Base-by-base conservation (phyloP, 2,797 vertebrate genomes). In the Balearica regulorum region DNA sequence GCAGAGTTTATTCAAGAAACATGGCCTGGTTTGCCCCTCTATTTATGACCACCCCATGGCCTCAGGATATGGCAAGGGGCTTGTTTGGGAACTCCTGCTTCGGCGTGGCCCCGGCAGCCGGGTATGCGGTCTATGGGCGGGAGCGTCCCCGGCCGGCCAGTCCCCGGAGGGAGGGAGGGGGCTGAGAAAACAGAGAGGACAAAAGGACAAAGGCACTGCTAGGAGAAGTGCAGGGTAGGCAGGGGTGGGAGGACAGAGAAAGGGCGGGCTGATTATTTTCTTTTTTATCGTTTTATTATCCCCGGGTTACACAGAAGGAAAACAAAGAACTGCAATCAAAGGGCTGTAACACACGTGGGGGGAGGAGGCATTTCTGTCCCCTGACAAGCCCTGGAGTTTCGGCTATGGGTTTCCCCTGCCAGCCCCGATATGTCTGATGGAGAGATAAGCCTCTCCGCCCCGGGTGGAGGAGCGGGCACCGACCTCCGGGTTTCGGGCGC, bases 231-330 rank as follows among this genome's bases (percentile, higher is more conserved):
- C 46, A 13, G 46, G 44, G 43, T 5, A 60, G 26, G 33, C n/a
- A 77, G 39, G 51, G 48, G 11, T 16, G 55, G 43, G 41, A 83
- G 78, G 75, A 11, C 72, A 81, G 60, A 16, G 84, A 77, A 89
- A 92, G 87, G 53, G 78, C 37, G 11, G 25, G 53, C 64, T 73
- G 83, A 46, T 70, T 6, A 37, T 22, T 54, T 69, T 53, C 53
- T 44, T 43, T 31, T 93, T 82, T 37, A 96, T 93, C 14, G 75
- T 68, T 96, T 96, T 95, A 93, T 94, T 94, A 58, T 13, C 58
- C 46, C 58, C 13, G 8, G 14, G 4, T 79, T 82, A 60, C 86
- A 35, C 41, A 39, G 69, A 39, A 69, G 21, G 49, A 90, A 92
- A 93, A 90, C 80, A 95, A 96, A 95, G 90, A 79, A 54, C 73